Evolutionary conservation across 2,113 vertebrate genomes (phyloP).

Genomic region (Alectura lathami): DNA sequence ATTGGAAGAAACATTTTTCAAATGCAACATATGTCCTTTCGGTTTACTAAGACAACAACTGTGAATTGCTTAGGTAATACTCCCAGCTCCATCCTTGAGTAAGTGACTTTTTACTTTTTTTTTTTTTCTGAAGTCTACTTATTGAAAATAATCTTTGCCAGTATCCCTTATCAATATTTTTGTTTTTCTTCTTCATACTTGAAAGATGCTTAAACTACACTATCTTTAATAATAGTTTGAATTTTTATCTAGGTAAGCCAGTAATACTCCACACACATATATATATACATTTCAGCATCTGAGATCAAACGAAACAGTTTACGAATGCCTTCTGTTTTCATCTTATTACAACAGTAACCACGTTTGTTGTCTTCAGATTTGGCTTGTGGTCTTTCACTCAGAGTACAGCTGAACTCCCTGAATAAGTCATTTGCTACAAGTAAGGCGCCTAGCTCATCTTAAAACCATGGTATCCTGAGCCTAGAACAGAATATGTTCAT

Average conservation of each 20-base stretch:
- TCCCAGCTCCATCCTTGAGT: background rate
- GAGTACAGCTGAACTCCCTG: background rate
- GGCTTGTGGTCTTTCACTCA: background rate
- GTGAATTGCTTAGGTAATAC: background rate
- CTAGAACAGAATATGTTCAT: background rate
- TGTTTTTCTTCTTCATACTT: background rate
- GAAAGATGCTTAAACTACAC: background rate
- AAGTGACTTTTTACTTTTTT: background rate
- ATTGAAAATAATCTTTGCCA: background rate
- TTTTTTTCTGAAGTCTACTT: background rate
- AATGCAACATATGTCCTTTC: background rate
- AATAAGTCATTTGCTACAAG: constrained; percentile 1
- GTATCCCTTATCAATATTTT: background rate
- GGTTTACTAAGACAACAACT: background rate
- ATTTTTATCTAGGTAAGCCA: background rate
- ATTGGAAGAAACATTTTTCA: background rate
- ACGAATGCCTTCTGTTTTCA: background rate
- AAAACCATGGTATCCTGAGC: background rate
- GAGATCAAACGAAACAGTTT: background rate
- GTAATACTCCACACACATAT: background rate
- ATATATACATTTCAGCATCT: background rate
- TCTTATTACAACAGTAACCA: background rate
- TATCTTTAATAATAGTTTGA: background rate
- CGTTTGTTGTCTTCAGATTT: background rate
- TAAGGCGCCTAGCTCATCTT: background rate